Percentiles rank a stretch among this genome's conserved stretches.
Conservation (phyloP, 2,888 invertebrate species). For the Horisme vitalbata region DNA sequence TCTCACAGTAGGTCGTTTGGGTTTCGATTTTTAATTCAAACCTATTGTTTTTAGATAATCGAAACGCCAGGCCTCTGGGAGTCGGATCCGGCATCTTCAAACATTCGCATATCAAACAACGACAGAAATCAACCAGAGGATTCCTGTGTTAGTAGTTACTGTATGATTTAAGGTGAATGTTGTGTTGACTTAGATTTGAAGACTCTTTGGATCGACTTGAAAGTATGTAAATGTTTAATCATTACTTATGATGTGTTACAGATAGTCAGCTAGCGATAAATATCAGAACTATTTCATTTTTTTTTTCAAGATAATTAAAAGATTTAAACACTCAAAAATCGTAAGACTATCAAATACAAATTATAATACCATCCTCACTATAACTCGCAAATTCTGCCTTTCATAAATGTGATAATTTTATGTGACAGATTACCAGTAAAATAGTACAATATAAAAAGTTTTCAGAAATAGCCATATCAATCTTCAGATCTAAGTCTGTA, state of each 20-base stretch:
- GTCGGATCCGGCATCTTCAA: slow-evolving; percentile 64
- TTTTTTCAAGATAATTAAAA: too few relatives aligned
- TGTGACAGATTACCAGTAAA: slow-evolving; percentile 5
- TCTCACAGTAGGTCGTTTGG: too few relatives aligned
- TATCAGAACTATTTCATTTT: too few relatives aligned
- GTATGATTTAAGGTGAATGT: slow-evolving; percentile 56
- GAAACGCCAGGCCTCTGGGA: slow-evolving; percentile 96
- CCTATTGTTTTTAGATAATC: slow-evolving; percentile 87
- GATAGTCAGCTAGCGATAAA: too few relatives aligned
- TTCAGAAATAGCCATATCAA: not conserved
- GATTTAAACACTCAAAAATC: too few relatives aligned
- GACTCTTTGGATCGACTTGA: not conserved
- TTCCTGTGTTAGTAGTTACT: slow-evolving; percentile 65
- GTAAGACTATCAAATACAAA: too few relatives aligned
- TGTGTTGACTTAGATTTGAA: slow-evolving; percentile 25
- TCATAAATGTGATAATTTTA: slow-evolving; percentile 11
- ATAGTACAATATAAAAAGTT: slow-evolving; percentile 13
- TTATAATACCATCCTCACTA: not conserved
- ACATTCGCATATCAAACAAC: slow-evolving; percentile 66
- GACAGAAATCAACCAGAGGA: slow-evolving; percentile 52
- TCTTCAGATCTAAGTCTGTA: slow-evolving; percentile 7
- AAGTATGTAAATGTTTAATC: too few relatives aligned
- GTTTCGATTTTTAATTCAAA: not conserved
- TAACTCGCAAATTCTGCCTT: not conserved
- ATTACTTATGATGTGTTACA: too few relatives aligned